Base-by-base conservation (phyloP, 2,113 vertebrate genomes). In the Stegastes partitus region DNA sequence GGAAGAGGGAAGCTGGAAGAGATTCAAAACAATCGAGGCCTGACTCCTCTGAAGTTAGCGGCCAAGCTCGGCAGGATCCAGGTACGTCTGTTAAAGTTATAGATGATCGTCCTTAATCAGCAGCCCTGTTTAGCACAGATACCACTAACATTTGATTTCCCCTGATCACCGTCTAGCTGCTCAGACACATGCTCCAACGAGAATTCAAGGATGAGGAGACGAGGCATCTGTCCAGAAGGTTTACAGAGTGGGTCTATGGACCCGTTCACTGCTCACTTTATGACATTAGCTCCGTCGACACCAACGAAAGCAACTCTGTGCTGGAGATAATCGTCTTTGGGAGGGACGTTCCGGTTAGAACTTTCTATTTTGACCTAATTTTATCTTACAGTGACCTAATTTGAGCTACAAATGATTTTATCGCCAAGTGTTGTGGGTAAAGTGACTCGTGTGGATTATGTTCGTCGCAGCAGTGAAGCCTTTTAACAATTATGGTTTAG, bases 171-270 rank as follows among this genome's bases (percentile, higher is more conserved):
- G 11, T n/a, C 11, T 83, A 98, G 97, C 91, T 96, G 70, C 95
- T 97, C 76, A 94, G 51, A 56, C 96, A 98, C 83, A 96, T 97
- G 67, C 88, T 98, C 67, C 92, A 95, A 47, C 93, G 95, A 34
- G 96, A 98, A 78, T 97, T 98, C 61, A 87, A 85, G 23, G 95
- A 96, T 4, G 93, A 95, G 0, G 94, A 95, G 73, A 95, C 94
- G 49, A 93, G 93, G 39, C 94, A 95, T 39, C 91, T 98, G 77
- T 97, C 96, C 28, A 92, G 96, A 70, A 98, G 96, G 91, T 96
- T 98, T 80, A 97, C 96, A 0, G 96, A 98, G 78, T 97, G 96
- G 96, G 96, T 96, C 4, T 98, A 96, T 0, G 97, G 97, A 39
- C 97, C 96, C 0, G 95, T 98, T 59, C 96, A 96, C 69, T 97